Conservation (phyloP, 2,888 invertebrate genomes). For the Balanococcus diminutus region DNA sequence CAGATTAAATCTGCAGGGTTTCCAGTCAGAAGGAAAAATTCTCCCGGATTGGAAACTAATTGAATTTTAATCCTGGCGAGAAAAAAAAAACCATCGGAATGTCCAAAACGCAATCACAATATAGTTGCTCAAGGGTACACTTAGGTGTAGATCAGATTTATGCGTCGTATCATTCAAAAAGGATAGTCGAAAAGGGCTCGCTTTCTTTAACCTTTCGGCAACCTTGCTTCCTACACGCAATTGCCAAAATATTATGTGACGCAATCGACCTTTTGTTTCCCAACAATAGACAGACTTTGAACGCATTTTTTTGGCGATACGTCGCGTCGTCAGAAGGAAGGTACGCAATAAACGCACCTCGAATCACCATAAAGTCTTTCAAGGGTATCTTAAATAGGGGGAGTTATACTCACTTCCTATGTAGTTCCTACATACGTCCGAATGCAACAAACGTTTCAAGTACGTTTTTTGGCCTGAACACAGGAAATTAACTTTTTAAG, state of each 20-base stretch:
- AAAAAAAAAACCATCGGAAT: not conserved
- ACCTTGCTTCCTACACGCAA: slow-evolving; percentile 22
- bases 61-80: not conserved
- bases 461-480: not conserved
- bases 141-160: not conserved
- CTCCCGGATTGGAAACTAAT: not conserved
- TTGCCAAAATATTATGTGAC: slow-evolving; percentile 36
- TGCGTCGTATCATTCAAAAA: slow-evolving; percentile 1
- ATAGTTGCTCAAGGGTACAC: not conserved
- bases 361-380: no score
- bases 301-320: not conserved
- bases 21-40: not conserved
- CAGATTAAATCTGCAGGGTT: not conserved
- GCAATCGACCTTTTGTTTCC: slow-evolving; percentile 7
- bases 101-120: not conserved
- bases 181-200: not conserved
- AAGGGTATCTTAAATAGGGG: not conserved
- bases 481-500: slow-evolving; percentile 39
- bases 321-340: not conserved
- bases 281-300: not conserved
- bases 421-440: no score
- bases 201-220: not conserved
- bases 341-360: not conserved
- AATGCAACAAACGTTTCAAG: not conserved
- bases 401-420: not conserved